These are phyloP conservation scores for Meliscaeva auricollis DNA, from an alignment of 2,888 invertebrate genomes.

Conservation along the genomic window DNA sequence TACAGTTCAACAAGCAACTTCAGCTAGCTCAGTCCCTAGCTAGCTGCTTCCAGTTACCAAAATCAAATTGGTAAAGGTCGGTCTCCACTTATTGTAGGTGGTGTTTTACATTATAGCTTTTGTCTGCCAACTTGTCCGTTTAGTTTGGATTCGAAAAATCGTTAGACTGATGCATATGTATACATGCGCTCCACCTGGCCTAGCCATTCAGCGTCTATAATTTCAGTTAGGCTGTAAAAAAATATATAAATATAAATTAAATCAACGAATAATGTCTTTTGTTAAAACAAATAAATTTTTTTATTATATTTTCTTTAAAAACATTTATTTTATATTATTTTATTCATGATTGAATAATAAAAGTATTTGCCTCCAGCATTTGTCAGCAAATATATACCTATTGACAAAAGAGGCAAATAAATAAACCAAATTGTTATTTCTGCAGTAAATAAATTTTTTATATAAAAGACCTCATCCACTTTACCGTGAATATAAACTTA, in stretches of 20 bases:
- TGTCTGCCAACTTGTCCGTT: no score
- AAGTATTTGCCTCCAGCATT: not conserved
- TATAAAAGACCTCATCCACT: not conserved
- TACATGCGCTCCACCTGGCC: no score
- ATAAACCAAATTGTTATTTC: not conserved
- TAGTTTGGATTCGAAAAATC: no score
- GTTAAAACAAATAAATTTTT: not conserved
- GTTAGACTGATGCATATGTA: no score
- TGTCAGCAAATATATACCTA: not conserved
- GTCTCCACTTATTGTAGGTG: no score
- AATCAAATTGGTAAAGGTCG: no score
- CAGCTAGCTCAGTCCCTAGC: no score
- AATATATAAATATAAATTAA: not conserved
- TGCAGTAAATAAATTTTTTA: not conserved
- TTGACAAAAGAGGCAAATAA: not conserved
- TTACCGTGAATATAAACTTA: not conserved
- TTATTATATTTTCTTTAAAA: not conserved
- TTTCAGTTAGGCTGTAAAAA: no score
- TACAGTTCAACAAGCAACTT: no score
- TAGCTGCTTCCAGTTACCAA: no score
- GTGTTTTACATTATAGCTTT: no score
- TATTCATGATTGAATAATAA: constrained; percentile 16
- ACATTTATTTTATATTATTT: constrained; percentile 6
- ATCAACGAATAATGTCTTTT: not conserved
- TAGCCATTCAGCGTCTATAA: no score